A percentile compares a stretch with the other conserved stretches of the same genome.
Conservation (phyloP, 2,113 vertebrate species). For the Pomatostomus ruficeps region DNA sequence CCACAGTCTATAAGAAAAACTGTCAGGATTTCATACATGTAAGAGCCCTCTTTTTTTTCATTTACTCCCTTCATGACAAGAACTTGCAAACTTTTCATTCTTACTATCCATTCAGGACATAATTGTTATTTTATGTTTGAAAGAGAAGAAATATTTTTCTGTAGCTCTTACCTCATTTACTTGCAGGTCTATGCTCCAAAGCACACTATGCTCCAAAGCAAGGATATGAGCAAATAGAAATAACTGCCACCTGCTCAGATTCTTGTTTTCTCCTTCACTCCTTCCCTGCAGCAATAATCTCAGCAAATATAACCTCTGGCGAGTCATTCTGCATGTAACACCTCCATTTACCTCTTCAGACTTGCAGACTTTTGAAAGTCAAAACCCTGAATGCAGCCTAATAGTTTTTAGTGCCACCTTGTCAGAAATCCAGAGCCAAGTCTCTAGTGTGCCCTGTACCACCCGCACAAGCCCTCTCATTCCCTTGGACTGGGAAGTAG, state of each 20-base stretch:
- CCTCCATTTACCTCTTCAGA: neutral
- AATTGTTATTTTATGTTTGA: neutral
- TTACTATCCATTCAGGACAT: neutral
- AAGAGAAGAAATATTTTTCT: neutral
- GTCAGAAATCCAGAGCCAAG: neutral
- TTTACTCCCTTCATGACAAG: neutral
- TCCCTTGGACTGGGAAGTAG: neutral
- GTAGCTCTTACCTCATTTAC: neutral
- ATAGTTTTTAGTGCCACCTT: neutral
- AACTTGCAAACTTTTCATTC: neutral
- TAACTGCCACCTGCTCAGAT: neutral
- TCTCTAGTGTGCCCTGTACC: neutral
- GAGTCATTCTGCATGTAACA: neutral
- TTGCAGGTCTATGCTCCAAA: slow-evolving; percentile 1
- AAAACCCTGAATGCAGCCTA: neutral
- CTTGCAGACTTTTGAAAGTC: neutral
- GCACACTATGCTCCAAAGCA: neutral
- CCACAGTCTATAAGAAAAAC: neutral
- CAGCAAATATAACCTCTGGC: neutral
- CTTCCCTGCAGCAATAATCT: neutral
- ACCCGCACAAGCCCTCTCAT: neutral
- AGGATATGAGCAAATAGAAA: neutral
- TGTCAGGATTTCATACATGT: neutral
- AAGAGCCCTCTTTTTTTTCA: neutral
- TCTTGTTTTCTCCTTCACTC: neutral